Percentiles rank a stretch among this genome's conserved stretches.
Conservation (phyloP, 2,113 vertebrate genomes). For the Prunella fulvescens region DNA sequence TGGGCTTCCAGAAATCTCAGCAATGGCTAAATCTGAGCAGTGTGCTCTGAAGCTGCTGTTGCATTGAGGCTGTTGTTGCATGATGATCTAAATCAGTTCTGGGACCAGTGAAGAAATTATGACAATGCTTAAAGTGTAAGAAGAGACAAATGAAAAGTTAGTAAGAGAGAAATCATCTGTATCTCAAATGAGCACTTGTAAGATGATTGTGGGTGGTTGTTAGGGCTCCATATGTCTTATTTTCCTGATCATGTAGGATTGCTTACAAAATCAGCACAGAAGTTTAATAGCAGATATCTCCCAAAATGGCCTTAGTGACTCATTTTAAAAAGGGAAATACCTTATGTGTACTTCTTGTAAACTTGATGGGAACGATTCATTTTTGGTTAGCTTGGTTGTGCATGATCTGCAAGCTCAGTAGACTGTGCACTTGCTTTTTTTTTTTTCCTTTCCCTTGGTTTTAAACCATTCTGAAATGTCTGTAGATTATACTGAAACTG, state of each 20-base stretch:
- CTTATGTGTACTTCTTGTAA: background rate
- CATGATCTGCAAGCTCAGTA: background rate
- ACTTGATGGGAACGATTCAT: background rate
- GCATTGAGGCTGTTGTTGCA: background rate
- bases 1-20: background rate
- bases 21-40: rapidly evolving
- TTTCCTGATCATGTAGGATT: background rate
- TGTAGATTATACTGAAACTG: background rate
- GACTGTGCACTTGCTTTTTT: background rate
- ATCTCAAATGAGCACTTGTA: background rate
- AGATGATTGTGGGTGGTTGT: background rate
- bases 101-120: background rate
- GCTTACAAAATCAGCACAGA: background rate
- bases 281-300: background rate
- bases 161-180: background rate
- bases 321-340: conserved; percentile 13
- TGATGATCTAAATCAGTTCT: background rate
- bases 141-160: background rate
- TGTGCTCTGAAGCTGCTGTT: background rate
- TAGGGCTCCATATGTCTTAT: background rate
- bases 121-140: background rate
- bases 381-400: background rate
- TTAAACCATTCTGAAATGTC: background rate
- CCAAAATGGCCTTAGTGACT: background rate
- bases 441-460: background rate